Base-by-base conservation (phyloP, 2,113 vertebrate genomes). In the Trogon melanurus region DNA sequence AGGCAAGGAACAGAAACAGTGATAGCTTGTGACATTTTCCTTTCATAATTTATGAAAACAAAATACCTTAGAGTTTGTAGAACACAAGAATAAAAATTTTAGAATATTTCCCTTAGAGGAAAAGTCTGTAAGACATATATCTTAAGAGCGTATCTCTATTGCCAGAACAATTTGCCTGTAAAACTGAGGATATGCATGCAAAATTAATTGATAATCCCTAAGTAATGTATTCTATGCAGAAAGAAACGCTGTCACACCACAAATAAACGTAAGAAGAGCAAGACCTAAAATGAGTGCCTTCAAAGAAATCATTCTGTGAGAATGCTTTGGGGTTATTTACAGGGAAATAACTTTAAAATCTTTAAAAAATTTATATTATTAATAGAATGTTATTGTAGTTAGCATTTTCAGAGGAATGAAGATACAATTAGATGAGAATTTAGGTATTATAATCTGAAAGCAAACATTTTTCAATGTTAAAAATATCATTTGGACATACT, bases 21-120 rank as follows among this genome's bases (percentile, higher is more conserved):
- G 98, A 99, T 98, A 97, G 98, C 98, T 98, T 98, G 98, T 99
- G 99, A 99, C 99, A 99, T 99, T 99, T 99, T 98, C 98, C 98
- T 99, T 99, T 98, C 98, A 98, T 99, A 98, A 99, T 99, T 99
- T 99, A 99, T 99, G 98, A 99, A 99, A 99, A 98, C 98, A 98
- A 99, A 99, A 99, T 98, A 99, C 98, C 98, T 98, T 95, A 58
- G 98, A 98, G 98, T 99, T 98, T 98, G 98, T 98, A 98, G 97
- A 98, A 98, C 97, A 98, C 91, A 62, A 64, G 88, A 91, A 71
- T 64, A 95, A 96, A 96, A 91, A 91, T 76, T 96, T 95, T 78
- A 89, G 89, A 84, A 66, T 61, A 78, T n/a, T 60, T 16, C 64
- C 47, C 78, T 72, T 57, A 83, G 89, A 85, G 26, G 89, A 91